These are phyloP conservation scores for Amorpha juglandis DNA, from an alignment of 2,888 invertebrate species.

Conservation along the genomic window DNA sequence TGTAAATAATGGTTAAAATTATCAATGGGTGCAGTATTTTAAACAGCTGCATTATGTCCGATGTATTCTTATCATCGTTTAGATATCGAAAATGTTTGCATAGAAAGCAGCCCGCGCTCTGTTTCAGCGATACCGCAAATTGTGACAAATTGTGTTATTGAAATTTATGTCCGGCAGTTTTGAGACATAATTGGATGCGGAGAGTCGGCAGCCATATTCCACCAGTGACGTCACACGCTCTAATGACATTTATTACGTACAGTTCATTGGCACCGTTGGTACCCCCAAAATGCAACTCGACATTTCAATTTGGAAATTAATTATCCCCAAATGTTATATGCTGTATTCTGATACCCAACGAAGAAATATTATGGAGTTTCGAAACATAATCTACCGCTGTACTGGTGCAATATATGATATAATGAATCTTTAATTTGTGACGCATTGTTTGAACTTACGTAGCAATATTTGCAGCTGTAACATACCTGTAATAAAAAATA, in stretches of 20 bases:
- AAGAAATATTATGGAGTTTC: not conserved
- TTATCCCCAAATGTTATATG: constrained; percentile 60
- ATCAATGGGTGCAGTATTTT: not conserved
- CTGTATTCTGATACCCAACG: constrained; percentile 7
- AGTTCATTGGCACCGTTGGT: constrained; percentile 67
- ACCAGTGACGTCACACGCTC: constrained; percentile 72
- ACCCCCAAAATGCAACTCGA: constrained; percentile 58
- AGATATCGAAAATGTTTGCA: not conserved
- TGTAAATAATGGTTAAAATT: not conserved
- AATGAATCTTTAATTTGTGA: not conserved
- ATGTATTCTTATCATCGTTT: not conserved
- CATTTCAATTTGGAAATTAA: constrained; percentile 70
- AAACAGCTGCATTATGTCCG: constrained; percentile 1
- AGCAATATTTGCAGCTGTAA: constrained; percentile 2
- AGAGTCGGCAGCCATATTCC: constrained; percentile 67
- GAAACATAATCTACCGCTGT: not conserved
- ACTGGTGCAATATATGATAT: too few species aligned
- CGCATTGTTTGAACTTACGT: constrained; percentile 25
- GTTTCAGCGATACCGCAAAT: constrained; percentile 60
- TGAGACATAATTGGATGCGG: constrained; percentile 77
- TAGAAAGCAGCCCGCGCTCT: constrained; percentile 8
- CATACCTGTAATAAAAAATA: constrained; percentile 49
- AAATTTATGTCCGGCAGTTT: constrained; percentile 79
- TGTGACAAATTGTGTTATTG: constrained; percentile 79
- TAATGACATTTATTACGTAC: constrained; percentile 78